Base-by-base conservation (phyloP, 2,113 vertebrate species). In the Sardina pilchardus region DNA sequence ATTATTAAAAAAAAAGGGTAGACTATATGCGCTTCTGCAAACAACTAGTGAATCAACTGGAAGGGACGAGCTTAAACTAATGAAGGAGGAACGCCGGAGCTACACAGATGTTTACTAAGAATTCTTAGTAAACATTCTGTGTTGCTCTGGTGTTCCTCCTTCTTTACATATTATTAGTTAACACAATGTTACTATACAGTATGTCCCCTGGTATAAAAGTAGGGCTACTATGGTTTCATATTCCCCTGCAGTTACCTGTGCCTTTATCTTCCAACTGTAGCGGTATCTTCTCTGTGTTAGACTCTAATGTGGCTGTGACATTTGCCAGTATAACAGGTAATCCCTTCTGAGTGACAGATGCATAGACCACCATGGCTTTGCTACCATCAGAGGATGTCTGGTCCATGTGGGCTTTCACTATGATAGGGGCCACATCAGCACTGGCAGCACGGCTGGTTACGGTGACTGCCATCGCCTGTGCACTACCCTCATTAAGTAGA, bases 241-340 rank as follows among this genome's bases (percentile, higher is more conserved):
- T 3, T 3, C 6, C 17, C 75, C 59, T 43, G 50, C 45, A 21
- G 21, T 91, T 81, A 95, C 94, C 95, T 94, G 92, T 90, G 86
- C 95, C 95, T 26, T 94, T 84, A 88, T 95, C 95, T 21, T 90
- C 39, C 26, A 96, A 93, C 21, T 88, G 84, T 82, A 94, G n/a
- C 0, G 0, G 21, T n/a, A 92, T 0, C 34, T 88, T 10, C 81
- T 90, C 93, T 9, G 19, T 63, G 30, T 94, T 88, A 43, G 92
- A 44, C 75, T 94, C 92, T 34, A 95, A 34, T 5, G 83, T 88
- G 1, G 93, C 94, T 53, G 85, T 91, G 30, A 96, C 94, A 12
- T 89, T 92, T 45, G 92, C 93, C 14, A 90, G 88, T 42, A 93
- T 87, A 59, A 95, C 71, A 81, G 94, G 93, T 47, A 83, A 83